Percentiles rank a stretch among this genome's conserved stretches.
Conservation (phyloP, 2,888 invertebrate species). For the Andrena hattorfiana region DNA sequence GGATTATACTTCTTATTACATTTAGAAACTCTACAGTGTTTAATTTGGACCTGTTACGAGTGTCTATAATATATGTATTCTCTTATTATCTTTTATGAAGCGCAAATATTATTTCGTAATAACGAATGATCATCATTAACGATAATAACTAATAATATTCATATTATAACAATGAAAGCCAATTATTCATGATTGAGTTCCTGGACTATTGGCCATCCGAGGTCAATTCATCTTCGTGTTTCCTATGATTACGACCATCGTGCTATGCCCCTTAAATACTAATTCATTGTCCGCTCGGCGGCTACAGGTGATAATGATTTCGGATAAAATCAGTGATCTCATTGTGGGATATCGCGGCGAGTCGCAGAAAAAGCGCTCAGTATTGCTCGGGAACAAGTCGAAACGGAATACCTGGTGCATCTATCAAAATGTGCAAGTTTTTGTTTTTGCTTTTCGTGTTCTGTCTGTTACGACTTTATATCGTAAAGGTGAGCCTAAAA, state of each 20-base stretch:
- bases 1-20: no score
- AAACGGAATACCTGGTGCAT: background rate
- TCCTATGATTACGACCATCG: background rate
- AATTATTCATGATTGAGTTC: background rate
- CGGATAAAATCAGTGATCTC: constrained; percentile 34
- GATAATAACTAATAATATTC: background rate
- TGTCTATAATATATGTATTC: no score
- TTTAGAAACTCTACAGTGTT: no score
- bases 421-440: constrained; percentile 10
- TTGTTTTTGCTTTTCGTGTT: background rate
- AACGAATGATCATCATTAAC: background rate
- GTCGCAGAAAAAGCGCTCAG: background rate
- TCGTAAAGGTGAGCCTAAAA: constrained; percentile 19
- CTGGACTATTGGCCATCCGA: background rate
- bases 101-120: no score
- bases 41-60: no score
- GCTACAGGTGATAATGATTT: background rate
- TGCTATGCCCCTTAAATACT: background rate
- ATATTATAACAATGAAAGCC: background rate
- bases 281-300: background rate
- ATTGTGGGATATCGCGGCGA: background rate
- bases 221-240: background rate
- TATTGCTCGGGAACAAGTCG: background rate
- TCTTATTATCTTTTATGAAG: no score
- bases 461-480: background rate